Base-by-base conservation (phyloP, 2,888 invertebrate species). In the Archips xylosteana region DNA sequence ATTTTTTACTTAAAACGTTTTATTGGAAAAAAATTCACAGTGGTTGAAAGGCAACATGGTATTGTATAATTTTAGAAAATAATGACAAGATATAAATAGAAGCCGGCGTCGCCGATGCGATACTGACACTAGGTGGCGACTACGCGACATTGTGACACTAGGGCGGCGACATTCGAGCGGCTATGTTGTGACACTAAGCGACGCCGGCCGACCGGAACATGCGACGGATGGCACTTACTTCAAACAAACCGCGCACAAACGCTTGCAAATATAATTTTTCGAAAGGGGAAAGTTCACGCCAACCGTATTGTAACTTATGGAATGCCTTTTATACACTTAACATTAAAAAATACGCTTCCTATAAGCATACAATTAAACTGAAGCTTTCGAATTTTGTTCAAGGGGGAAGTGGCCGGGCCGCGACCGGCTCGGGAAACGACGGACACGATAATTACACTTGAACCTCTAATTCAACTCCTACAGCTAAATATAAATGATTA, bases 31-130 rank as follows among this genome's bases (percentile, higher is more conserved):
- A 93, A 92, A 88, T 85, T 92, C 91, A 91, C 92, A 89, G 91
- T 93, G 93, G 87, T 90, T 91, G 92, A 94, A 91, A 95, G 95
- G 95, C 94, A 94, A 94, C 94, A 89, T 91, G 94, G 95, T 95
- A 92, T 92, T 91, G 90, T 92, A 90, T 90, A 90, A 86, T 88
- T 90, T 89, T 87, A 88, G 89, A 87, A 87, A 87, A 86, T 84
- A 88, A 89, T 87, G 89, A 89, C 88, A 87, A 85, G 86, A 87
- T 82, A 83, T 74, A 75, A 76, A 82, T 81, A 82, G 79, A 77
- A 83, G 51, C 54, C 79, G 82, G 85, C 82, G 83, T 82, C 83
- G 83, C 76, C 78, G 80, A 78, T 78, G 74, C 80, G 69, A 74
- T 74, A 39, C 39, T 39, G 69, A 34, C 74, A 72, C 63, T 57